A percentile compares a stretch with the other conserved stretches of the same genome.
phyloP scores from a whole-genome alignment of 2,113 vertebrate species.

The Rynchops niger region DNA sequence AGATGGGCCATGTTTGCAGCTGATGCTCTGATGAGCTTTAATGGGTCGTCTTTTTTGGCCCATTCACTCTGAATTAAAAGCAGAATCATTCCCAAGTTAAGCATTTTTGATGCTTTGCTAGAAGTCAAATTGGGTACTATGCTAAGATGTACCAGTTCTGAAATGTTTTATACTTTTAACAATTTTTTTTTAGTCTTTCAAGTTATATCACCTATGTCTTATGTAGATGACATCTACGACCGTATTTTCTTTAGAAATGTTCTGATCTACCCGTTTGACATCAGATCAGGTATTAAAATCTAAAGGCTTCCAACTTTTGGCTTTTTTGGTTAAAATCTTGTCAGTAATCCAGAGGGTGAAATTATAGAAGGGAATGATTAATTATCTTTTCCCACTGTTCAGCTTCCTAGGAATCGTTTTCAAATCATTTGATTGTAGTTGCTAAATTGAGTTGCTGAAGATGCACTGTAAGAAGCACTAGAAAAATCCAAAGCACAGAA shows the following conservation, averaged over 20 bases:
- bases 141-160: background rate
- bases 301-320: background rate
- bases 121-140: background rate
- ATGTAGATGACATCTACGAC: background rate
- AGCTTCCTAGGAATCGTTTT: background rate
- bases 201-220: background rate
- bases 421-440: background rate
- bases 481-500: background rate
- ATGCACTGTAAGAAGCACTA: background rate
- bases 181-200: background rate
- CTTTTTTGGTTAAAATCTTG: background rate
- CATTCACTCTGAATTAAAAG: background rate
- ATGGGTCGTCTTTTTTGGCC: background rate
- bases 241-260: background rate
- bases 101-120: background rate
- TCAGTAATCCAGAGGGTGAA: background rate
- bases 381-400: background rate
- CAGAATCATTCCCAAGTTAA: background rate
- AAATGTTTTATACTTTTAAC: background rate
- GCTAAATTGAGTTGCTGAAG: background rate
- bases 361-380: background rate
- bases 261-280: background rate
- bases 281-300: background rate
- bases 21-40: background rate
- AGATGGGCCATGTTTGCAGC: background rate